Conservation (phyloP, 2,888 invertebrate genomes). For the Lycaena phlaeas region DNA sequence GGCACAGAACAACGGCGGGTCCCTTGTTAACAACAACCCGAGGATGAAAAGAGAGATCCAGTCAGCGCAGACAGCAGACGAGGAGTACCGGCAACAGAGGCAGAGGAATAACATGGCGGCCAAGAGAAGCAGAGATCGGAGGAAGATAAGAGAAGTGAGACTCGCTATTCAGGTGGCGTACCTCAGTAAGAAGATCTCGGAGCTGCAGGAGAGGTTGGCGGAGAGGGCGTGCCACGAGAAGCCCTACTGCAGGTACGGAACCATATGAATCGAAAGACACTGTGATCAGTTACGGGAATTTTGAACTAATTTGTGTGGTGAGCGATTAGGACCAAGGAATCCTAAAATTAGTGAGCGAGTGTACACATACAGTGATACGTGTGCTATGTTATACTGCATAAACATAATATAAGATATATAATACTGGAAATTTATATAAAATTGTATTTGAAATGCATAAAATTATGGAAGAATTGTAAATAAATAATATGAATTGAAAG, state of each 20-base stretch:
- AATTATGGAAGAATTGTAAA: too few relatives aligned
- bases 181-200: conserved; percentile 89
- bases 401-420: too few relatives aligned
- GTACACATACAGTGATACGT: too few relatives aligned
- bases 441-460: too few relatives aligned
- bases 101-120: conserved; percentile 96
- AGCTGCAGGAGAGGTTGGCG: conserved; percentile 72
- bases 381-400: too few relatives aligned
- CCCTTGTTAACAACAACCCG: conserved; percentile 70
- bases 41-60: conserved; percentile 11
- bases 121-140: conserved; percentile 90
- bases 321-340: too few relatives aligned
- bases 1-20: conserved; percentile 71
- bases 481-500: too few relatives aligned
- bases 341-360: too few relatives aligned
- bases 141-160: conserved; percentile 92
- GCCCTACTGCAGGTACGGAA: conserved; percentile 2
- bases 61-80: conserved; percentile 56
- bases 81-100: conserved; percentile 89
- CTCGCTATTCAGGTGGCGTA: conserved; percentile 90
- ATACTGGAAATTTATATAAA: too few relatives aligned
- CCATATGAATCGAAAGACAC: neutral
- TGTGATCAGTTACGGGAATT: too few relatives aligned
- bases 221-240: neutral
- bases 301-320: too few relatives aligned